These are phyloP conservation scores for Lateolabrax maculatus DNA, from an alignment of 2,797 vertebrate species.

Conservation along the genomic window DNA sequence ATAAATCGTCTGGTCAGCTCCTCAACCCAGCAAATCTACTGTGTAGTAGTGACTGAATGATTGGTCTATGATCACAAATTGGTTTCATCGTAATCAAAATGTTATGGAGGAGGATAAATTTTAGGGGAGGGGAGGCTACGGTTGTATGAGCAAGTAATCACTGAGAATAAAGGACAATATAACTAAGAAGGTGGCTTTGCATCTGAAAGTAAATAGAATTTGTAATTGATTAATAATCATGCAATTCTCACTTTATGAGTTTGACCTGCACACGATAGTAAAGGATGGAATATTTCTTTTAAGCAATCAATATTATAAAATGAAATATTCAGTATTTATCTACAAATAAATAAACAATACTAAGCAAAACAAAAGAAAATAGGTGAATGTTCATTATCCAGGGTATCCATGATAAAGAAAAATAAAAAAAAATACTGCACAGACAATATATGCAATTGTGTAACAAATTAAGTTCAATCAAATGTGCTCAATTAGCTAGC, in stretches of 20 bases:
- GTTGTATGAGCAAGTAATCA: not conserved
- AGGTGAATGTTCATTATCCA: not conserved
- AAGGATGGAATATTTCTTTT: not conserved
- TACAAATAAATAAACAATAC: not conserved
- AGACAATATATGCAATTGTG: not conserved
- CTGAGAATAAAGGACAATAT: conserved; percentile 23
- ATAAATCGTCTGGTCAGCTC: conserved; percentile 55
- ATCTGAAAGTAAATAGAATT: not conserved
- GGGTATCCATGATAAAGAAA: not conserved
- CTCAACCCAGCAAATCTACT: conserved; percentile 24
- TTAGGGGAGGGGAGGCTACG: not conserved
- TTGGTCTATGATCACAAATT: conserved; percentile 31
- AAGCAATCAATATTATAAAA: not conserved
- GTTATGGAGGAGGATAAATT: conserved; percentile 26
- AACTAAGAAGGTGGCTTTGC: not conserved
- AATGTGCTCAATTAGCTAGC: not conserved
- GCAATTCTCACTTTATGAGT: not conserved
- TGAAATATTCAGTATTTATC: not conserved
- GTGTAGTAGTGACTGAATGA: conserved; percentile 34
- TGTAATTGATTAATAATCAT: not conserved
- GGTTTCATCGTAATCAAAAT: conserved; percentile 37
- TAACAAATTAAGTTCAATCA: not conserved
- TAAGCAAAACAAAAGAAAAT: not conserved
- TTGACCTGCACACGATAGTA: not conserved
- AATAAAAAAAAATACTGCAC: not conserved